Evolutionary conservation across 1,140 invertebrate genomes (phyloP).

Genomic region (Caenorhabditis brenneri): DNA sequence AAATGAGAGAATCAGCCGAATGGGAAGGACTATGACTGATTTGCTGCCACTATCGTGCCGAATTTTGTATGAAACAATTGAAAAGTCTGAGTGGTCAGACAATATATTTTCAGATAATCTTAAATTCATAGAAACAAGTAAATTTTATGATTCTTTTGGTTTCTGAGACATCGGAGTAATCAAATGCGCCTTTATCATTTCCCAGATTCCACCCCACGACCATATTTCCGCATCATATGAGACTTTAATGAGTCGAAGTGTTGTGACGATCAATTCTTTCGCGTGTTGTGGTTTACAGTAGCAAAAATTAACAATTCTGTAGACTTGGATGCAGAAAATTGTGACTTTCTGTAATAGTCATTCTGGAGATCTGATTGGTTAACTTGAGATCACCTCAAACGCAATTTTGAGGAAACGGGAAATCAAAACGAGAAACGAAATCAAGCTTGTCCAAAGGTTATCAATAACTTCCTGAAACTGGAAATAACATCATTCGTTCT

Average conservation of each 20-base stretch:
- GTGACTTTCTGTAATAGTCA: background rate
- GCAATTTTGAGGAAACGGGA: background rate
- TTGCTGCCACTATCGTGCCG: too few relatives aligned
- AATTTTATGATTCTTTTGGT: background rate
- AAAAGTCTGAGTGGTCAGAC: too few relatives aligned
- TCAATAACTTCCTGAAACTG: background rate
- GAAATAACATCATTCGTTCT: background rate
- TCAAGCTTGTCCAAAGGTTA: background rate
- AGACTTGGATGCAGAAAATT: background rate
- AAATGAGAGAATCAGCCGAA: too few relatives aligned
- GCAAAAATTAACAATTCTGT: background rate
- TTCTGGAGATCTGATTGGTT: background rate
- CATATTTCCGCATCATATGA: constrained; percentile 6
- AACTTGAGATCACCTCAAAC: background rate
- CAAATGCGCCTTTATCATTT: background rate
- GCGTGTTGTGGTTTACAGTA: background rate
- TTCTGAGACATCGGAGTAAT: background rate
- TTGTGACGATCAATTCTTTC: background rate
- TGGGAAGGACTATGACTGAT: too few relatives aligned
- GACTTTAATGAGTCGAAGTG: background rate
- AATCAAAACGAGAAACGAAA: background rate
- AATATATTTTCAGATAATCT: too few relatives aligned
- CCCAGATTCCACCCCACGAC: background rate
- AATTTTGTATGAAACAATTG: too few relatives aligned
- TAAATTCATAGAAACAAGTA: too few relatives aligned